Percentiles rank a stretch among this genome's conserved stretches.
These are phyloP conservation scores for Hirudo medicinalis DNA, from an alignment of 1,140 invertebrate species.

Conservation along the genomic window DNA sequence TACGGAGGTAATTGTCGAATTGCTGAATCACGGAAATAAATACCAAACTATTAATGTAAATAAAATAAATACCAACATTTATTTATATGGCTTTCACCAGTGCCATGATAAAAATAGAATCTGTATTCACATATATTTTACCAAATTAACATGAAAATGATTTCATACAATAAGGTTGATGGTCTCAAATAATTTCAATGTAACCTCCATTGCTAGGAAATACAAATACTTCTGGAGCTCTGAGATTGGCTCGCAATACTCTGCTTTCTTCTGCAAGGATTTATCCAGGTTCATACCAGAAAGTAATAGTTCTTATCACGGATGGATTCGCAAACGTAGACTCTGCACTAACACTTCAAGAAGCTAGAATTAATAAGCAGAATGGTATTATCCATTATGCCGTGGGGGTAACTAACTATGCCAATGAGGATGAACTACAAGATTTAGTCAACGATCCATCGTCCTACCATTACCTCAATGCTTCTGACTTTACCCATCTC, in stretches of 20 bases:
- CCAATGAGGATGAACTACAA: conserved; percentile 17
- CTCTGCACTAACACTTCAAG: neutral
- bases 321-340: conserved; percentile 15
- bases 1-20: no score
- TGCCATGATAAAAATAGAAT: neutral
- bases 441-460: conserved; percentile 17
- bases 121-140: neutral
- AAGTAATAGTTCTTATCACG: conserved; percentile 8
- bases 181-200: no score
- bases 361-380: conserved; percentile 12
- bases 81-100: no score
- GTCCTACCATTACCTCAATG: conserved; percentile 11
- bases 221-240: conserved; percentile 21
- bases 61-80: no score
- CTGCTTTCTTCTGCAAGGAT: neutral
- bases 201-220: conserved; percentile 1
- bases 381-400: neutral
- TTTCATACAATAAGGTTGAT: neutral
- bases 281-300: neutral
- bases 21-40: no score
- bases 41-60: no score
- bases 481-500: conserved; percentile 8
- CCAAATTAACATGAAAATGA: neutral
- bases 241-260: neutral
- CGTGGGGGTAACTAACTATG: conserved; percentile 17